These are phyloP conservation scores for Echiichthys vipera DNA, from an alignment of 2,797 vertebrate genomes.

Conservation along the genomic window DNA sequence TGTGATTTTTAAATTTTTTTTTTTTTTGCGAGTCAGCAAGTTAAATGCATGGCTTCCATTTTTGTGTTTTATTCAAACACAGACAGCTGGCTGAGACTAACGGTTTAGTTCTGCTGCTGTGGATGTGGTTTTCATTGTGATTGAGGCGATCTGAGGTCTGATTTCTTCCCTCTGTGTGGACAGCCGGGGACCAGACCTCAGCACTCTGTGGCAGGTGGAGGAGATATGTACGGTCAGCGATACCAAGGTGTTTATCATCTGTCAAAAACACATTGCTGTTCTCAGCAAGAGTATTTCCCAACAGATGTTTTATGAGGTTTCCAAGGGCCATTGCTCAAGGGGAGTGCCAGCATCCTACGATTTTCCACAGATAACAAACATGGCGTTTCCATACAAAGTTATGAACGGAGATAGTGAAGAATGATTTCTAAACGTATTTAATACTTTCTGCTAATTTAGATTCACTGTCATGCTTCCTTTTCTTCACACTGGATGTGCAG, in stretches of 20 bases:
- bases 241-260: conserved; percentile 49
- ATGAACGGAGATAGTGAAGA: neutral
- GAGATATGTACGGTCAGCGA: conserved; percentile 50
- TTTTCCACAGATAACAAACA: neutral
- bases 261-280: conserved; percentile 53
- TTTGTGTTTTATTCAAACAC: conserved; percentile 7
- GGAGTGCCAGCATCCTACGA: neutral
- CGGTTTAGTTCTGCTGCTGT: conserved; percentile 9
- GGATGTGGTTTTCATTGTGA: conserved; percentile 4
- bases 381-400: neutral
- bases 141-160: neutral
- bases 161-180: neutral
- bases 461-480: neutral
- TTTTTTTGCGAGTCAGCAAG: conserved; percentile 6
- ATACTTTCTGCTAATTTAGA: neutral
- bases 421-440: neutral
- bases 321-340: conserved; percentile 3
- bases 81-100: neutral
- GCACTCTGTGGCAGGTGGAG: conserved; percentile 38
- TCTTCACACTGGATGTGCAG: neutral
- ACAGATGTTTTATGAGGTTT: conserved; percentile 33
- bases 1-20: too few relatives aligned
- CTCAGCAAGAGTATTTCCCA: conserved; percentile 51
- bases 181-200: conserved; percentile 1
- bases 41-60: conserved; percentile 23